Evolutionary conservation across 2,888 invertebrate species (phyloP).

Genomic region (Agrotis clavis): DNA sequence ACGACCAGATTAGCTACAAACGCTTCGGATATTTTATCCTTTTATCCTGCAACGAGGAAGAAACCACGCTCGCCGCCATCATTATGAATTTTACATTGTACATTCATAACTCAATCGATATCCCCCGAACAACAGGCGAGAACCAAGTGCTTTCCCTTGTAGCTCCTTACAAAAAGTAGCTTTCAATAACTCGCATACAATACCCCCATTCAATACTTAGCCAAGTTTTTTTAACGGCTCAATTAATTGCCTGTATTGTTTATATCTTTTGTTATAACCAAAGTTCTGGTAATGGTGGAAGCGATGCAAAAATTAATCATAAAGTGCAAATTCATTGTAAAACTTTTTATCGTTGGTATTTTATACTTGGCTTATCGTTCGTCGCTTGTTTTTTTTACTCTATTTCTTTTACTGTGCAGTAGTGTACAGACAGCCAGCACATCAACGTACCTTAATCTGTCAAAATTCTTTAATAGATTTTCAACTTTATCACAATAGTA

Average conservation of each 20-base stretch:
- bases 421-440: too few species aligned
- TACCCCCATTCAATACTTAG: conserved; percentile 60
- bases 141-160: conserved; percentile 75
- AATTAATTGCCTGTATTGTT: conserved; percentile 71
- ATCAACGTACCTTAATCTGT: too few species aligned
- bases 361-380: conserved; percentile 7
- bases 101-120: conserved; percentile 60
- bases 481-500: too few species aligned
- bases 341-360: conserved; percentile 45
- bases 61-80: conserved; percentile 18
- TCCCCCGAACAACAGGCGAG: conserved; percentile 36
- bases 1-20: conserved; percentile 10
- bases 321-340: conserved; percentile 47
- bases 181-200: conserved; percentile 67
- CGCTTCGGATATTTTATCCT: conserved; percentile 15
- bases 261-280: conserved; percentile 62
- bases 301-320: conserved; percentile 54
- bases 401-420: too few species aligned
- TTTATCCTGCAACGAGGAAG: conserved; percentile 2
- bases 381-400: not conserved
- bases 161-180: conserved; percentile 68
- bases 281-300: conserved; percentile 44
- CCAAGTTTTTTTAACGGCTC: conserved; percentile 66
- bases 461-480: too few species aligned
- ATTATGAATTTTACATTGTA: conserved; percentile 53